phyloP scores from a whole-genome alignment of 2,888 invertebrate species.

The Chaetoderma sp. region DNA sequence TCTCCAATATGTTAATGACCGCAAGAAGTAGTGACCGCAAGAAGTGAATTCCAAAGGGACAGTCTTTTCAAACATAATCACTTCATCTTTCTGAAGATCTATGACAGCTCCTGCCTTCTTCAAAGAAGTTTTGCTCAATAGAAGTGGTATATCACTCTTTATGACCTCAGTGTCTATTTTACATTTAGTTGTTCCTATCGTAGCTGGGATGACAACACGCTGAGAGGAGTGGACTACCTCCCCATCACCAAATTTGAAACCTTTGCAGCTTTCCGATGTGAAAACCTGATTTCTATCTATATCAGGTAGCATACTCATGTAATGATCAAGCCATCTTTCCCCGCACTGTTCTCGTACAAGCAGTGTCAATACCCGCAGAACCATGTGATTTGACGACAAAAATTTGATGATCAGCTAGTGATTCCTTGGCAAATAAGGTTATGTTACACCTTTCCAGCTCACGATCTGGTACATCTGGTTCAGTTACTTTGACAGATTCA shows the following conservation, averaged over 20 bases:
- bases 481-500: background rate
- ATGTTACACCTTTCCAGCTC: background rate
- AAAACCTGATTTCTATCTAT: background rate
- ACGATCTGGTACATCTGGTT: background rate
- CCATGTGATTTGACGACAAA: constrained; percentile 12
- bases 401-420: constrained; percentile 4
- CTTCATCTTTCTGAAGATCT: constrained; percentile 16
- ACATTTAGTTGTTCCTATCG: background rate
- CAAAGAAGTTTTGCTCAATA: constrained; percentile 24
- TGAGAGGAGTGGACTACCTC: background rate
- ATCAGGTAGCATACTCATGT: background rate
- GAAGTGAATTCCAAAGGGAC: constrained; percentile 21
- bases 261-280: background rate
- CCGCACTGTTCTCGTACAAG: background rate
- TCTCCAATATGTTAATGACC: no score
- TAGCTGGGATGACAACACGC: background rate
- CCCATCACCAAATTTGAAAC: constrained; percentile 13
- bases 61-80: constrained; percentile 12
- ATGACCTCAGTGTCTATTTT: constrained; percentile 17
- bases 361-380: background rate
- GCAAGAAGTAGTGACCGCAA: constrained; percentile 27
- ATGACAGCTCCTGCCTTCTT: constrained; percentile 19
- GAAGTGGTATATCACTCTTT: constrained; percentile 15
- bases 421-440: background rate
- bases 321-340: background rate